A percentile compares a stretch with the other conserved stretches of the same genome.
phyloP scores from a whole-genome alignment of 2,888 invertebrate species.

The Tromatobia lineatoria region DNA sequence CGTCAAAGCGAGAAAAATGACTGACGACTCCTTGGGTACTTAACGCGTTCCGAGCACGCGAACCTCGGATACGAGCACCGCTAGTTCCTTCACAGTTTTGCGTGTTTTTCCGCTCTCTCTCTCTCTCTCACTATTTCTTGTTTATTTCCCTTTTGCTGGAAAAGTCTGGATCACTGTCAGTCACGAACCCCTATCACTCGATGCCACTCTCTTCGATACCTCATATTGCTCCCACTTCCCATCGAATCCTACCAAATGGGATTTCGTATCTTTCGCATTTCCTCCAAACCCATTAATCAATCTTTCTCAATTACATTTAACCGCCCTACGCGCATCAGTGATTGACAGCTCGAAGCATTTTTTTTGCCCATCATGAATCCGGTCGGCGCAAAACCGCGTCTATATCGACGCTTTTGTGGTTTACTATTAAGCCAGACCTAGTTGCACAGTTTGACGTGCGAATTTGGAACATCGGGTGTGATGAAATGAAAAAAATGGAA shows the following conservation, averaged over 20 bases:
- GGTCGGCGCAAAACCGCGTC: neutral
- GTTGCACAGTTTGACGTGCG: no score
- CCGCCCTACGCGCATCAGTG: slow-evolving; percentile 15
- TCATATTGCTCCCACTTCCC: neutral
- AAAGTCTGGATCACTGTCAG: slow-evolving; percentile 33
- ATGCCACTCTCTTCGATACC: slow-evolving; percentile 7
- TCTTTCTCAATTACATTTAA: slow-evolving; percentile 42
- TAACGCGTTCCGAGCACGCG: slow-evolving; percentile 28
- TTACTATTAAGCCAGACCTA: neutral
- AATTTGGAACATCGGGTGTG: no score
- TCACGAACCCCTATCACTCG: slow-evolving; percentile 33
- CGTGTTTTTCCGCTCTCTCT: neutral
- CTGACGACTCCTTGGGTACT: slow-evolving; percentile 29
- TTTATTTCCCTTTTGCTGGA: slow-evolving; percentile 29
- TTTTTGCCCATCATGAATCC: slow-evolving; percentile 11
- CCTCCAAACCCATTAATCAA: slow-evolving; percentile 25
- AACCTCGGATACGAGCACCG: neutral
- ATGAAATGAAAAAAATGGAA: no score
- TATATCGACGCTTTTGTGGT: neutral
- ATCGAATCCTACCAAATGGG: slow-evolving; percentile 12
- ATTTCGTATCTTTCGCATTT: slow-evolving; percentile 17
- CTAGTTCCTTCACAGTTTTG: neutral
- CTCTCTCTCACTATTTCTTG: slow-evolving; percentile 7
- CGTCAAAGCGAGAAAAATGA: slow-evolving; percentile 52
- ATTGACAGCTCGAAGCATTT: slow-evolving; percentile 9